Percentiles rank a stretch among this genome's conserved stretches.
These are phyloP conservation scores for Sparidentex hasta DNA, from an alignment of 2,797 vertebrate species.

Conservation along the genomic window DNA sequence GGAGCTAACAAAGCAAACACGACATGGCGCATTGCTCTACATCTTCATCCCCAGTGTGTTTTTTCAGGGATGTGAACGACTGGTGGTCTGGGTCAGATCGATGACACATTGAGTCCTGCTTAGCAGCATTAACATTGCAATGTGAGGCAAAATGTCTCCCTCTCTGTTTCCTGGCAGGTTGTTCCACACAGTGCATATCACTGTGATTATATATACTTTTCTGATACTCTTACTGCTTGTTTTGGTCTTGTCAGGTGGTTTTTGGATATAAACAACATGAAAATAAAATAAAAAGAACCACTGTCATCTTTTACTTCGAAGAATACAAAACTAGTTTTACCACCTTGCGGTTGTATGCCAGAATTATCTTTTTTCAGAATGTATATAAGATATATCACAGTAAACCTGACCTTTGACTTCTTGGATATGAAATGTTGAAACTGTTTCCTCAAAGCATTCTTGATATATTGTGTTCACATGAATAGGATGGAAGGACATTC, in stretches of 20 bases:
- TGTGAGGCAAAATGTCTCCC: conserved; percentile 30
- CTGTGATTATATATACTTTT: background rate
- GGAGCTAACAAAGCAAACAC: conserved; percentile 79
- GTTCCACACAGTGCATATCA: background rate
- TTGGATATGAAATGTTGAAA: no score
- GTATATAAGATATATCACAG: no score
- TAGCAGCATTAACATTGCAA: conserved; percentile 41
- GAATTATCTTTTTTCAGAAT: no score
- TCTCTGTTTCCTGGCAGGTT: conserved; percentile 18
- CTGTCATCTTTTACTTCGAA: background rate
- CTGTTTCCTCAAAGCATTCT: no score
- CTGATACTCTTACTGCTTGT: background rate
- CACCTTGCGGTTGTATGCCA: no score
- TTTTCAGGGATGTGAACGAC: conserved; percentile 68
- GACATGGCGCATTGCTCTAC: conserved; percentile 61
- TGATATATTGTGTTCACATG: no score
- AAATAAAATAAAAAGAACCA: background rate
- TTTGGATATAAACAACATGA: background rate
- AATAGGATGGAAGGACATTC: no score
- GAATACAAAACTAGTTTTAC: no score
- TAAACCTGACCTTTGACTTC: no score
- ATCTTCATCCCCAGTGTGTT: conserved; percentile 63
- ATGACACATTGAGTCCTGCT: conserved; percentile 43
- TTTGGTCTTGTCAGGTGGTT: background rate
- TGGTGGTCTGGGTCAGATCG: conserved; percentile 61